Base-by-base conservation (phyloP, 1,140 invertebrate genomes). In the Drosophila carrolli region DNA sequence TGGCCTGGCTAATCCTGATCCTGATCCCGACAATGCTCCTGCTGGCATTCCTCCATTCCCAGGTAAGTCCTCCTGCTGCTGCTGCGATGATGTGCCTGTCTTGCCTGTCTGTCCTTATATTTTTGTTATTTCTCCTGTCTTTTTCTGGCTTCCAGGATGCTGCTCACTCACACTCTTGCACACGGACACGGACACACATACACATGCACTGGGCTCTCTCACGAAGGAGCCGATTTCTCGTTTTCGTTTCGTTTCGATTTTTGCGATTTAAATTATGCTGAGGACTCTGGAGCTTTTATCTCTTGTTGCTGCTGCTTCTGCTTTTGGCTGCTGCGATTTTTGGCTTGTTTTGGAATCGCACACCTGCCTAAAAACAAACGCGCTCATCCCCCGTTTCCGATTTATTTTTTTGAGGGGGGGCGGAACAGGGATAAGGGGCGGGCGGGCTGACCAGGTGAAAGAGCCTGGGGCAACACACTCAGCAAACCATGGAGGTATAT, bases 91-190 rank as follows among this genome's bases (percentile, higher is more conserved):
- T 41, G 14, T 37, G 46, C 19, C 41, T 27, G 23, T 67, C 19
- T 66, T 23, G 23, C 23, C 23, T 23, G 23, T 23, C 23, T 23
- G 54, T 66, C 54, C 66, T 54, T 62, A 35, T 61, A 41, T 68
- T 70, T 72, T 58, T 60, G 38, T 71, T 53, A 37, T 53, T 53
- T 60, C 35, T 40, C 50, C 32, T 63, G 44, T 32, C 57, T 46
- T 74, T 53, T 60, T 61, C 67, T 57, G 41, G 63, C 46, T 75
- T 74, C 60, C 73, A 75, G 73, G 73, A 75, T 75, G 73, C 70
- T 75, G 67, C 58, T 65, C 60, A 65, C 65, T 38, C 70, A 75
- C 73, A 65, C 59, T 53, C 46, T 44, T 35, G 48, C 70, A 73
- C 66, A 71, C 14, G 16, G 10, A 73, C 66, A 71, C 14, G 16